Evolutionary conservation across 2,797 vertebrate species (phyloP), one percentile per base, ranked within the genome.

Genomic region (Scarus forsteni): DNA sequence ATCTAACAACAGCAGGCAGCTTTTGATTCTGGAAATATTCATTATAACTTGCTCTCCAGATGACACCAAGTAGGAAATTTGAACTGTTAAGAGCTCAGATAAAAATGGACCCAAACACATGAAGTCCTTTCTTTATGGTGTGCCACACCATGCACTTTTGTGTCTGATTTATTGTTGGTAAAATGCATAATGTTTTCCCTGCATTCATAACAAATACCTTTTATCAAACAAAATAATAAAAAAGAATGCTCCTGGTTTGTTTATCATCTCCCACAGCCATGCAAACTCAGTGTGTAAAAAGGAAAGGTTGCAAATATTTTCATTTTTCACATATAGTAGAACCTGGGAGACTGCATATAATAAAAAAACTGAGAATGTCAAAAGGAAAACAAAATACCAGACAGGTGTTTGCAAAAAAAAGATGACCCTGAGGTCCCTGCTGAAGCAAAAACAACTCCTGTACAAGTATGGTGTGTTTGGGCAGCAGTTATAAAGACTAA

Each of bases 311-410:
- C 7, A 43, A 13, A 57, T 14, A 13, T 27, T 43, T 7, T 39
- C 8, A 40, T 42, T 57, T 67, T 35, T 50, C 11, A 51, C 8
- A 45, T 27, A 45, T 13, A 38, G 10, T 44, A 5, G 14, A 15
- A 43, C n/a, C 39, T 43, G 15, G 11, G 16, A 16, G n/a, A 45
- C 34, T 12, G 54, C 27, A 44, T 9, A 14, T 14, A 42, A 42
- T 11, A 13, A 51, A 7, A 39, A 45, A 27, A 19, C 39, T 11
- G 19, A 50, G 38, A 40, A 9, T 39, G 14, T 57, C 1, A 43
- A 50, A 59, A 43, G 10, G 55, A 50, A 50, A 27, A 50, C 49
- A 44, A 58, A 61, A 50, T 50, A 62, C 8, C 58, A 12, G 34
- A 35, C 38, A 27, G 7, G 44, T 36, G 8, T 62, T 10, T 38